Conservation (phyloP, 2,113 vertebrate species). For the Corythornis vintsioides region DNA sequence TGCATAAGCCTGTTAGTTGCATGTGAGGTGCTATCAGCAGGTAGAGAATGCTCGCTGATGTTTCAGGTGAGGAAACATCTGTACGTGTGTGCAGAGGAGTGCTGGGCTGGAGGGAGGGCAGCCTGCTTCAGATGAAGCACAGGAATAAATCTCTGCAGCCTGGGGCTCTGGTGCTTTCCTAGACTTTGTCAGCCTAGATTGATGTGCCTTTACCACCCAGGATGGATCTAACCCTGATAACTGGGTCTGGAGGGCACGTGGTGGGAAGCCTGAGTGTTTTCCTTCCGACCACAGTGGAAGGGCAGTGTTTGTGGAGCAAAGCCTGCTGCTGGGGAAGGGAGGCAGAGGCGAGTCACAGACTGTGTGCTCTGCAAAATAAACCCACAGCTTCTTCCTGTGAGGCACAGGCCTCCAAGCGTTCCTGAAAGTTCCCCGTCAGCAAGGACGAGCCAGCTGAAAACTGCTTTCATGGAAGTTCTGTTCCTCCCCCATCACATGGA, state of each 20-base stretch:
- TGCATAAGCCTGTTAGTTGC: not conserved
- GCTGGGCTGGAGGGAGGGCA: not conserved
- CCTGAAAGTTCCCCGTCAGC: not conserved
- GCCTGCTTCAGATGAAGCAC: not conserved
- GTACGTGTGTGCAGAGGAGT: rapidly evolving
- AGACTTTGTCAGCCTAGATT: not conserved
- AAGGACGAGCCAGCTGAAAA: not conserved
- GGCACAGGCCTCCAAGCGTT: rapidly evolving
- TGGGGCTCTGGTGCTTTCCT: not conserved
- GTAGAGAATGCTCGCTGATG: not conserved
- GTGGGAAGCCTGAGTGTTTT: not conserved
- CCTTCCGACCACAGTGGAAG: not conserved
- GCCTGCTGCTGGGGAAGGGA: not conserved
- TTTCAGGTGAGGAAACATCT: not conserved
- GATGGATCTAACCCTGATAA: not conserved
- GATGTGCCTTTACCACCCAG: not conserved
- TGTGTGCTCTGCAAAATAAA: not conserved
- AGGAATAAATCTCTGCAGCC: not conserved
- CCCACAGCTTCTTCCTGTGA: not conserved
- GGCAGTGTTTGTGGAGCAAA: not conserved
- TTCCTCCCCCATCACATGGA: not conserved
- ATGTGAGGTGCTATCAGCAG: not conserved
- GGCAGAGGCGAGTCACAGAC: not conserved
- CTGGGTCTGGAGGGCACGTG: not conserved
- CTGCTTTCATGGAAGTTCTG: not conserved